phyloP scores from a whole-genome alignment of 2,113 vertebrate species.

The Callochromis pleurospilus region DNA sequence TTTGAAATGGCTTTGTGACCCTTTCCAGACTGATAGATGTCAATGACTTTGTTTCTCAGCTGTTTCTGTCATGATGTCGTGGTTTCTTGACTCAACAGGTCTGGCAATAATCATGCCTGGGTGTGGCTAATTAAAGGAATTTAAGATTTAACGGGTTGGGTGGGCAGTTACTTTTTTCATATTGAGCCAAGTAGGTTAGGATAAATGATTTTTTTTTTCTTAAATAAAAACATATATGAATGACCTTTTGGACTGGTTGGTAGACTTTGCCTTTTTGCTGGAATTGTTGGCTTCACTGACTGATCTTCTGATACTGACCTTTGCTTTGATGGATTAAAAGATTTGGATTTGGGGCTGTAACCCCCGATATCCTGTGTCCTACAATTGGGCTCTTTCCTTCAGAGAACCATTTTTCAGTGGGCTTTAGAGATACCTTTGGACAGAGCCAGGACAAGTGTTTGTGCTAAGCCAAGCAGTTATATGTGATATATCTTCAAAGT shows the following conservation, averaged over 20 bases:
- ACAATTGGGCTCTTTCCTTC: fast-evolving
- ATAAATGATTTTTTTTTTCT: neutral
- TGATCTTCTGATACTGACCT: neutral
- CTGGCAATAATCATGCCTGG: neutral
- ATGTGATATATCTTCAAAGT: neutral
- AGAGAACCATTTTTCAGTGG: neutral
- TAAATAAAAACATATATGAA: neutral
- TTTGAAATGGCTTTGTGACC: neutral
- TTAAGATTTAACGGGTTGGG: neutral
- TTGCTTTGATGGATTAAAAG: neutral
- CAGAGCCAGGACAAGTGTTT: neutral
- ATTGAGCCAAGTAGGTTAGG: neutral
- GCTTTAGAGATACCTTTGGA: neutral
- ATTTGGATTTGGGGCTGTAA: neutral
- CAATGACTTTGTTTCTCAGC: neutral
- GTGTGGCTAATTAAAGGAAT: neutral
- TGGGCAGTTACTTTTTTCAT: neutral
- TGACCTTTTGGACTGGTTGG: neutral
- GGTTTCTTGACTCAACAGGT: neutral
- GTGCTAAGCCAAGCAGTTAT: neutral
- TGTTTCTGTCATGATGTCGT: neutral
- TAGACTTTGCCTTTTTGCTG: neutral
- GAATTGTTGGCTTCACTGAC: neutral
- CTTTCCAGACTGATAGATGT: neutral
- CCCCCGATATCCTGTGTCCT: neutral